Percentiles rank a stretch among this genome's conserved stretches.
Evolutionary conservation across 2,888 invertebrate species (phyloP).

Genomic region (Chironomus riparius): DNA sequence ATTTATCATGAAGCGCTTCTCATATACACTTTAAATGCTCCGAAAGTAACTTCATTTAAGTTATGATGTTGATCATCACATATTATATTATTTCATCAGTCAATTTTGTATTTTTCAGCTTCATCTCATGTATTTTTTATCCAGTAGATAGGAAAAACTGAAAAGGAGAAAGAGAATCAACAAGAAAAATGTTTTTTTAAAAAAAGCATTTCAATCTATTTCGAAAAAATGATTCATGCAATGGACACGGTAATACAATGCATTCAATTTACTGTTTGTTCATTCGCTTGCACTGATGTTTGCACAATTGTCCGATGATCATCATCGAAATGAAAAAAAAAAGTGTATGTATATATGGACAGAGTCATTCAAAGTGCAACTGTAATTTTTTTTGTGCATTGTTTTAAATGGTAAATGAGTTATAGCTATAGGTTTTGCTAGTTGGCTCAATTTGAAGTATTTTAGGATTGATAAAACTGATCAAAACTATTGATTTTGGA

Average conservation of each 20-base stretch:
- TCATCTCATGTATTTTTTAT: neutral
- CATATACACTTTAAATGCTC: neutral
- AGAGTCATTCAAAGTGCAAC: neutral
- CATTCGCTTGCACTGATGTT: neutral
- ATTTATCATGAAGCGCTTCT: constrained; percentile 16
- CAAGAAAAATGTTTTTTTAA: too few species aligned
- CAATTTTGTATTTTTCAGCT: neutral
- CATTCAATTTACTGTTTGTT: neutral
- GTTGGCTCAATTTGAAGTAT: neutral
- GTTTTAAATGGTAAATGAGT: neutral
- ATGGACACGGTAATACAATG: neutral
- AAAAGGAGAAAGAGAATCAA: neutral
- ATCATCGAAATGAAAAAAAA: too few species aligned
- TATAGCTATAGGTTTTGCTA: neutral
- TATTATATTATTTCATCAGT: neutral
- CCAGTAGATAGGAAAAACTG: too few species aligned
- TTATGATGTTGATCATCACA: neutral
- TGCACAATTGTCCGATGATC: neutral
- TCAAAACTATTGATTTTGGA: too few species aligned
- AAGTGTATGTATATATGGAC: neutral
- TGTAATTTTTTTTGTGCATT: neutral
- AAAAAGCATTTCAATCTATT: neutral
- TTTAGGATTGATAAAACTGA: too few species aligned
- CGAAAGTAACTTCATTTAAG: neutral
- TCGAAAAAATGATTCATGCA: neutral